phyloP scores from a whole-genome alignment of 2,888 invertebrate species.

The Habroteleia sp. region DNA sequence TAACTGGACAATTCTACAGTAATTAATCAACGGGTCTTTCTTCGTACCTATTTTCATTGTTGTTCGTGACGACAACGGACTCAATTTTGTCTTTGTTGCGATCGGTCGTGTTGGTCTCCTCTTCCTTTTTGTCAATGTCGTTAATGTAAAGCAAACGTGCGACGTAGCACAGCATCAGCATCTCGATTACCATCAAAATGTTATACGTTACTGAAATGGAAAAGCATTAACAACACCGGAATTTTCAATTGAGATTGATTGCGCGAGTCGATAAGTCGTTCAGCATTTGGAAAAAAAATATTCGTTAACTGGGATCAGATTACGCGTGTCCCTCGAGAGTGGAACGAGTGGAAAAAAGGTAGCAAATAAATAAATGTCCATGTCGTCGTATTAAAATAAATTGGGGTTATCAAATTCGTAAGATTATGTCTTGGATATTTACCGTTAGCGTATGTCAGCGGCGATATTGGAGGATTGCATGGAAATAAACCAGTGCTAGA shows the following conservation, averaged over 20 bases:
- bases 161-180: slow-evolving; percentile 85
- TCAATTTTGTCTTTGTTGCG: slow-evolving; percentile 69
- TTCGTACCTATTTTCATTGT: slow-evolving; percentile 66
- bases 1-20: slow-evolving; percentile 15
- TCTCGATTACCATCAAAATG: slow-evolving; percentile 85
- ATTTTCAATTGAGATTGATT: slow-evolving; percentile 58
- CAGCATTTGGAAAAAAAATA: slow-evolving; percentile 43
- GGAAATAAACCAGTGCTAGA: slow-evolving; percentile 83
- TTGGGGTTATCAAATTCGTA: slow-evolving; percentile 49
- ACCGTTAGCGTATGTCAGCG: slow-evolving; percentile 86
- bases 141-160: slow-evolving; percentile 85
- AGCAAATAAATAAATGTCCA: slow-evolving; percentile 31
- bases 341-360: slow-evolving; percentile 5
- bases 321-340: slow-evolving; percentile 32
- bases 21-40: slow-evolving; percentile 25
- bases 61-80: slow-evolving; percentile 67
- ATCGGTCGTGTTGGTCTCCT: slow-evolving; percentile 66
- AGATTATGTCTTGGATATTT: slow-evolving; percentile 72
- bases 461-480: slow-evolving; percentile 85
- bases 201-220: slow-evolving; percentile 86
- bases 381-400: slow-evolving; percentile 48
- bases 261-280: slow-evolving; percentile 44
- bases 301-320: slow-evolving; percentile 52
- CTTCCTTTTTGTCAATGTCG: slow-evolving; percentile 64
- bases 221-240: slow-evolving; percentile 56